Conservation (phyloP, 2,888 invertebrate species). For the Thymelicus acteon region DNA sequence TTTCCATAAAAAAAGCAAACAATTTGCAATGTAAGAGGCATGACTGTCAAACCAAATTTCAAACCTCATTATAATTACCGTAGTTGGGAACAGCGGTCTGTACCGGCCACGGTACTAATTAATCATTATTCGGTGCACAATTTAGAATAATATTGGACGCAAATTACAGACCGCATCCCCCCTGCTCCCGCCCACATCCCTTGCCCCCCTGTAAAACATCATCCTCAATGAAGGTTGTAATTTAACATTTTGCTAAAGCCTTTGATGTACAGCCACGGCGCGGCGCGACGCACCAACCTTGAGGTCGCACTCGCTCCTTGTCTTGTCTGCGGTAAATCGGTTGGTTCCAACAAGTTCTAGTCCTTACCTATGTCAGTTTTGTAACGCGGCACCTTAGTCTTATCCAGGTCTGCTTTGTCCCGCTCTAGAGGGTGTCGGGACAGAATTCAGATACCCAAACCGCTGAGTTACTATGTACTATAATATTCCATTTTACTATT, state of each 20-base stretch:
- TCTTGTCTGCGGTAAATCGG: no score
- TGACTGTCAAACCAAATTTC: neutral
- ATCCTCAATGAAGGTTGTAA: neutral
- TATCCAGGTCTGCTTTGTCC: no score
- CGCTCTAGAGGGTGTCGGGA: no score
- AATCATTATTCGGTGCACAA: constrained; percentile 12
- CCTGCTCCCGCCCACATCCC: neutral
- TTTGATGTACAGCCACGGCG: neutral
- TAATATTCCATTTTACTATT: no score
- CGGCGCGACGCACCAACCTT: neutral
- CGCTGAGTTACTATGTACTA: no score
- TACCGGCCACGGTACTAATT: neutral
- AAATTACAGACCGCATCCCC: constrained; percentile 4
- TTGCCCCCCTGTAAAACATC: neutral
- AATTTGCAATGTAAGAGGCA: no score
- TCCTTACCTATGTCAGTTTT: no score
- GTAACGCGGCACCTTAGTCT: no score
- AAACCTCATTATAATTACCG: neutral
- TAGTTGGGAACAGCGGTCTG: neutral
- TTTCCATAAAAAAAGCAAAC: no score
- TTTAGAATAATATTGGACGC: constrained; percentile 17
- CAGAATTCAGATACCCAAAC: no score
- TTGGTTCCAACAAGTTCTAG: no score
- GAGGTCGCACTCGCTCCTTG: no score
- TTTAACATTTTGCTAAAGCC: constrained; percentile 7